A percentile compares a stretch with the other conserved stretches of the same genome.
phyloP scores from a whole-genome alignment of 2,797 vertebrate genomes.

The Nyctalus aviator region DNA sequence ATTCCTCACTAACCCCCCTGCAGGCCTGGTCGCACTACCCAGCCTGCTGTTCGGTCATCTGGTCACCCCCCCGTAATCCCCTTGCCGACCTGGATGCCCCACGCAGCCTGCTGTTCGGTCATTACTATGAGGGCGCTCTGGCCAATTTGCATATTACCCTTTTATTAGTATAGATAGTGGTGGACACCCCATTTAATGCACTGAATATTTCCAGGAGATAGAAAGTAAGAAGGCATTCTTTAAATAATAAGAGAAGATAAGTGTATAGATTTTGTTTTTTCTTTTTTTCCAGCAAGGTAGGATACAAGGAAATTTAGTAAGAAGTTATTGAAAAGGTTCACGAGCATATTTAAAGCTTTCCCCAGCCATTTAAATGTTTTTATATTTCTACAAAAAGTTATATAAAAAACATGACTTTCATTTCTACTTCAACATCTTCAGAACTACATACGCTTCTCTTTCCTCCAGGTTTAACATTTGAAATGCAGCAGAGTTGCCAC shows the following conservation, averaged over 20 bases:
- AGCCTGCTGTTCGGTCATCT: no score
- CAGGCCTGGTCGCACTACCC: no score
- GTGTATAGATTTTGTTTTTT: background rate
- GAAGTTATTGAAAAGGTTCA: conserved; percentile 26
- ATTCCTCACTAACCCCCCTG: no score
- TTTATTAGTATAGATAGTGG: background rate
- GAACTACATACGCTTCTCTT: background rate
- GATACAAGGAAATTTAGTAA: conserved; percentile 25
- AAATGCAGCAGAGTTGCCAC: background rate
- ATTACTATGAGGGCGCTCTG: no score
- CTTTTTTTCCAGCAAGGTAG: conserved; percentile 16
- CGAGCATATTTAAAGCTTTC: conserved; percentile 23
- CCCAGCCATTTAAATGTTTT: background rate
- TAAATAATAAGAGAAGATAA: conserved; percentile 44
- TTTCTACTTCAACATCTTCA: conserved; percentile 2
- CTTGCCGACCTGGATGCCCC: no score
- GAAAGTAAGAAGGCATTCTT: conserved; percentile 42
- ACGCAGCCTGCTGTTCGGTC: no score
- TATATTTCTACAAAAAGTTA: conserved; percentile 25
- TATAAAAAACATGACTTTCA: background rate
- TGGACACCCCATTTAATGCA: background rate
- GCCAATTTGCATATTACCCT: no score
- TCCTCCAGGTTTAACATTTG: background rate
- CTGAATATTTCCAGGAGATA: background rate
- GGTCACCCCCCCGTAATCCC: no score